Base-by-base conservation (phyloP, 2,888 invertebrate species). In the Campoletis raptor region DNA sequence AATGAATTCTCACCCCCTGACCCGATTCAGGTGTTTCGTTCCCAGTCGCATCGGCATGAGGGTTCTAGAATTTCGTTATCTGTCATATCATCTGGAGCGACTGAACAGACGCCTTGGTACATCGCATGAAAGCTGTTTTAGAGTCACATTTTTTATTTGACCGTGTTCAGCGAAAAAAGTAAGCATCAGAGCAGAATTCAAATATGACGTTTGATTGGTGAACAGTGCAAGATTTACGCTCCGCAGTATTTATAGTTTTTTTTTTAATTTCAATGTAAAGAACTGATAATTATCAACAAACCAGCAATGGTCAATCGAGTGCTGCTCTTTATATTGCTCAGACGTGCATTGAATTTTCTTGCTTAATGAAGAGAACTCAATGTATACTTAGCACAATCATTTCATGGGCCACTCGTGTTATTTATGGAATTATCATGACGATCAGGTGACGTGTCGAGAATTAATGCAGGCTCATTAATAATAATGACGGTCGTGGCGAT, bases 91-190 rank as follows among this genome's bases (percentile, higher is more conserved):
- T 86, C 83, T 85, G 85, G 79, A 74, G 85, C 86, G 30, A 61
- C 85, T 83, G 83, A 78, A 85, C 86, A 88, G 86, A 85, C 87
- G 86, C 85, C 86, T 89, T 67, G 81, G 86, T 88, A 87, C 83
- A 81, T 85, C 83, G 83, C 80, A 88, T 88, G 84, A 87, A 85
- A 89, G 85, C 87, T 80, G 89, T 88, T 88, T 89, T 83, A 80
- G 83, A 86, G 80, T 88, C 85, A 80, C 80, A 70, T 86, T 88
- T 87, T 83, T 73, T 87, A 82, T 88, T 81, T 88, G 86, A 89
- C 86, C 88, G 84, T 85, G 79, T 81, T 85, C 80, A 85, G 85
- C 40, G 7, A 40, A 21, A 40, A 57, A 24, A 36, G 52, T 30
- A 24, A 8, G 9, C 18, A 48, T 52, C n/a, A 18, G 3, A 21